phyloP scores from a whole-genome alignment of 1,140 invertebrate species.

The Drosophila miranda region DNA sequence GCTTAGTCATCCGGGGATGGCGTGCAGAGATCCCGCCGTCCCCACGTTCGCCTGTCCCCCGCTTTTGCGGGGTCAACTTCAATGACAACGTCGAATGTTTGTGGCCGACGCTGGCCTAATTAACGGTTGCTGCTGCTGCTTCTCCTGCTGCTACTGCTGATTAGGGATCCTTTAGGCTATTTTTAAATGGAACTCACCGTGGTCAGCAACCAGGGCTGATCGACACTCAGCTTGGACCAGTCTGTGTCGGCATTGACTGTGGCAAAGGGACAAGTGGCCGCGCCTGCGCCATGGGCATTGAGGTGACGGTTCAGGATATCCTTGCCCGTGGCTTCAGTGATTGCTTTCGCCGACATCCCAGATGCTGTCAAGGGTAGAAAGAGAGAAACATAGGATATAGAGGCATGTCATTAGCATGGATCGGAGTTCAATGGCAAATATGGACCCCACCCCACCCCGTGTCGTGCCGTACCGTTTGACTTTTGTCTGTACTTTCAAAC shows the following conservation, averaged over 20 bases:
- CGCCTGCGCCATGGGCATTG: conserved; percentile 86
- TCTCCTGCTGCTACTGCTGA: conserved; percentile 19
- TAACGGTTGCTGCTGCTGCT: conserved; percentile 21
- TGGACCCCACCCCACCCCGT: background rate
- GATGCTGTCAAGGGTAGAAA: conserved; percentile 24
- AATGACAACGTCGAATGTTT: conserved; percentile 49
- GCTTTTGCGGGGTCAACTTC: conserved; percentile 62
- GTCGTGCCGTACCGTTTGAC: conserved; percentile 36
- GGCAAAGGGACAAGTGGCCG: conserved; percentile 92
- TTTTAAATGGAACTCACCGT: conserved; percentile 83
- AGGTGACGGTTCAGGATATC: conserved; percentile 95
- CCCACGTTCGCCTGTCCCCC: background rate
- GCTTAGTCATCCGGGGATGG: conserved; percentile 41
- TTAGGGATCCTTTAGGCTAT: conserved; percentile 37
- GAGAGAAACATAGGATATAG: background rate
- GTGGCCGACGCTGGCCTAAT: conserved; percentile 33
- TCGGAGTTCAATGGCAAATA: conserved; percentile 18
- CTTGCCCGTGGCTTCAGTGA: conserved; percentile 98
- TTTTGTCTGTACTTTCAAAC: conserved; percentile 70
- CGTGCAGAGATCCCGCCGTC: conserved; percentile 14
- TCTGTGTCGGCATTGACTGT: conserved; percentile 90
- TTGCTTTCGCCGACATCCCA: conserved; percentile 98
- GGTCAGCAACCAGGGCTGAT: conserved; percentile 94
- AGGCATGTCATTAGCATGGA: too few relatives aligned
- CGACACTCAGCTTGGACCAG: conserved; percentile 89